phyloP scores from a whole-genome alignment of 2,888 invertebrate species.

The Drosophila yooni region DNA sequence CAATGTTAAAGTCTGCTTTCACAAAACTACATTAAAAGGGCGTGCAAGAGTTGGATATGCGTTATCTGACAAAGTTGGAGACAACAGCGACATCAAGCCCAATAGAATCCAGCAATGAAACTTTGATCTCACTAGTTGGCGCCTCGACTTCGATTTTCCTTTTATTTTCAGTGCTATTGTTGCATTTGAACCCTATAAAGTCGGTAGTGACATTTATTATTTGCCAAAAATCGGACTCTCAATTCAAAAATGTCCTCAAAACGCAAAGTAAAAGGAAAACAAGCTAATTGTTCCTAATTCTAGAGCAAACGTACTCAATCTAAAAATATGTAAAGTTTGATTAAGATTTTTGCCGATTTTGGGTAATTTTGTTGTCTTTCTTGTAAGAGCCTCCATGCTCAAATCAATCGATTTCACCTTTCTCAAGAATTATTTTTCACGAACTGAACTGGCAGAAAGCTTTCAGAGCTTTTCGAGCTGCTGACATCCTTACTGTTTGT shows the following conservation, averaged over 20 bases:
- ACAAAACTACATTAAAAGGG: not conserved
- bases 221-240: not conserved
- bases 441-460: not conserved
- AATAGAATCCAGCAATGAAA: constrained; percentile 5
- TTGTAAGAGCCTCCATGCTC: too few relatives aligned
- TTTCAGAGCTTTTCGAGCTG: not conserved
- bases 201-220: not conserved
- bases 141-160: constrained; percentile 56
- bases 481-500: too few relatives aligned
- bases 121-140: constrained; percentile 22
- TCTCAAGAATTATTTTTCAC: not conserved
- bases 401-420: not conserved
- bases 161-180: constrained; percentile 21
- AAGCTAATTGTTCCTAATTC: too few relatives aligned
- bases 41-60: not conserved
- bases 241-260: too few relatives aligned
- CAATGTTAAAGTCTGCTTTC: not conserved
- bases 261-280: too few relatives aligned
- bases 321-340: too few relatives aligned
- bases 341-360: too few relatives aligned
- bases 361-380: too few relatives aligned
- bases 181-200: not conserved
- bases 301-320: too few relatives aligned
- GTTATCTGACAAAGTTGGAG: not conserved
- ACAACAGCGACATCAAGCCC: constrained; percentile 13